A percentile compares a stretch with the other conserved stretches of the same genome.
Conservation (phyloP, 1,140 invertebrate species). For the Drosophila arawakana region DNA sequence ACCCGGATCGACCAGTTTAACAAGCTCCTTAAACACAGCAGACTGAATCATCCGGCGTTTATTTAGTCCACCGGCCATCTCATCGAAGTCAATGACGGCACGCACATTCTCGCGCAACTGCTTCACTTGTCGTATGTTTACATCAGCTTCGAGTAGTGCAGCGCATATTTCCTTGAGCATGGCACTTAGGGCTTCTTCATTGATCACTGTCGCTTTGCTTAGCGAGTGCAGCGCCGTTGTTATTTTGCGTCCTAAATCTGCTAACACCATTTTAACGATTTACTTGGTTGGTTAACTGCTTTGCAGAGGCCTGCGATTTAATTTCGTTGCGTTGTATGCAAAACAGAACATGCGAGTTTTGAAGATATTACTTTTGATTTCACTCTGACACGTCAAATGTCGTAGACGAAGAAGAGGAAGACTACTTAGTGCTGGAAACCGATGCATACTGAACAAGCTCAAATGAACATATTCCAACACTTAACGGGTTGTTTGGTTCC, state of each 20-base stretch:
- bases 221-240: slow-evolving; percentile 98
- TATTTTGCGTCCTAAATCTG: slow-evolving; percentile 99
- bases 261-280: slow-evolving; percentile 96
- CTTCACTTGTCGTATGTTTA: slow-evolving; percentile 98
- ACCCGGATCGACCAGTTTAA: slow-evolving; percentile 99
- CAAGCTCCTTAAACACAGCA: slow-evolving; percentile 99
- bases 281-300: slow-evolving; percentile 38
- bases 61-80: slow-evolving; percentile 99
- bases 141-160: slow-evolving; percentile 99
- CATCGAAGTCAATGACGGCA: slow-evolving; percentile 99
- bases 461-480: too few relatives aligned
- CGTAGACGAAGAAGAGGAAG: slow-evolving; percentile 52
- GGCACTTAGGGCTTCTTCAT: slow-evolving; percentile 99
- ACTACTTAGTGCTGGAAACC: not conserved
- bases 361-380: slow-evolving; percentile 57
- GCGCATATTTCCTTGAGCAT: slow-evolving; percentile 99
- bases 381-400: slow-evolving; percentile 73
- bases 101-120: slow-evolving; percentile 99
- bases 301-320: slow-evolving; percentile 47
- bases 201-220: slow-evolving; percentile 99
- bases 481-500: too few relatives aligned
- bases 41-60: slow-evolving; percentile 99
- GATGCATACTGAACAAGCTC: too few relatives aligned
- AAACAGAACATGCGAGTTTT: slow-evolving; percentile 49
- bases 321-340: slow-evolving; percentile 49